Evolutionary conservation across 2,113 vertebrate genomes (phyloP), one percentile per base, ranked within the genome.

Genomic region (Callaeas wilsoni): DNA sequence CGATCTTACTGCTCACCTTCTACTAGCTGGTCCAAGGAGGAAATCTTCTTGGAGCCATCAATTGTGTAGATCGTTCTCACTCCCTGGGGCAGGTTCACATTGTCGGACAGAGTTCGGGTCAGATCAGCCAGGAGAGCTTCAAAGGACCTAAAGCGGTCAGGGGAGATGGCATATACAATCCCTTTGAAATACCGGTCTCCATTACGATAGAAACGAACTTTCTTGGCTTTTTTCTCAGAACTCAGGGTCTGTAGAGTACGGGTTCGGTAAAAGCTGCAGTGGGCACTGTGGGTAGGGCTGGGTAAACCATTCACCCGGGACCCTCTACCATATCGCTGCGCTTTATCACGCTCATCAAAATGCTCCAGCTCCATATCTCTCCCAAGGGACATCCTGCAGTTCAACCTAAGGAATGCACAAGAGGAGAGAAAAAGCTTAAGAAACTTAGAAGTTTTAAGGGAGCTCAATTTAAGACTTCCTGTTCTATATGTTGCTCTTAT

Each of bases 161-260:
- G 98, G 85, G 99, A 99, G 95, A 99, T 99, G 94, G 99, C 99
- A 41, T 99, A 99, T 47, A 99, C 99, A 96, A 99, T 99, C 80
- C 99, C 99, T 97, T 99, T 99, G 97, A 99, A 99, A 97, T 99
- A 99, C 20, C 99, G 99, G 97, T 99, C 99, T 93, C 99, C 99
- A 0, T 99, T 99, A 49, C 99, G 99, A 95, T 99, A 99, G 98
- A 99, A 99, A 25, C 99, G 98, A 26, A 99, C 98, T 95, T 99
- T 99, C 98, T 99, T 99, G 95, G 99, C 99, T 95, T 99, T 99
- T 94, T 99, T 99, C 97, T 99, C 99, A 0, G 98, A 98, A 90
- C 98, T 99, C 93, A 99, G 98, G 9, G 99, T 98, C 96, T 99
- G 99, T 77, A 99, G 98, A 4, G 99, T 99, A 67, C 98, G 99